Conservation (phyloP, 2,888 invertebrate genomes). For the Penaeus monodon region DNA sequence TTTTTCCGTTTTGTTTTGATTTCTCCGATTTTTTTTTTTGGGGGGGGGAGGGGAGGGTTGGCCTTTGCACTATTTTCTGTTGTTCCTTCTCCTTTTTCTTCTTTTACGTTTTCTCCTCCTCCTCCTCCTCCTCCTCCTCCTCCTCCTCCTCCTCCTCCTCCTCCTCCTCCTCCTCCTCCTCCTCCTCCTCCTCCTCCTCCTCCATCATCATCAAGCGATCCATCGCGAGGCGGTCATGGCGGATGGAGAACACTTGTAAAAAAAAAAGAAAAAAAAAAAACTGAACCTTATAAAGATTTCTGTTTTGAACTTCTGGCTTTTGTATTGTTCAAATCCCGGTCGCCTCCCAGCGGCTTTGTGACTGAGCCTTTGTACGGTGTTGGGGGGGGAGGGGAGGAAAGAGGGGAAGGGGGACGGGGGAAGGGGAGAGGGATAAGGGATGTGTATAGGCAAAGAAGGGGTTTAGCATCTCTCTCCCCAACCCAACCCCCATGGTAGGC, state of each 20-base stretch:
- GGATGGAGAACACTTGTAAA: too few species aligned
- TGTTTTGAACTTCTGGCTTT: constrained; percentile 48
- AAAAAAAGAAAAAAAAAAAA: background rate
- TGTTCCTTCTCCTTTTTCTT: too few species aligned
- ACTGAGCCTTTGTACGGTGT: constrained; percentile 9
- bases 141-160: constrained; percentile 19
- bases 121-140: too few species aligned
- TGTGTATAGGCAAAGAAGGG: too few species aligned
- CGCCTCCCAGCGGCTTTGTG: constrained; percentile 39
- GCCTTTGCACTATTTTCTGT: too few species aligned
- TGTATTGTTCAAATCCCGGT: constrained; percentile 31
- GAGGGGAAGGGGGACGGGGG: background rate
- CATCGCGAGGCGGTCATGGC: background rate
- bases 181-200: background rate
- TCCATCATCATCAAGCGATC: background rate
- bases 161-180: background rate
- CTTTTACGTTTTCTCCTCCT: too few species aligned
- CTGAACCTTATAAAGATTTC: constrained; percentile 54
- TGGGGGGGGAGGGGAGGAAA: background rate
- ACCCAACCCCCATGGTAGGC: too few species aligned
- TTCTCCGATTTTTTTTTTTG: too few species aligned
- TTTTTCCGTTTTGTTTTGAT: too few species aligned
- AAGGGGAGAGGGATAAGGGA: too few species aligned
- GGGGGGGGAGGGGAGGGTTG: too few species aligned
- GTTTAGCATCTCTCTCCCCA: too few species aligned